Conservation (phyloP, 2,113 vertebrate genomes). For the Marmota monax region DNA sequence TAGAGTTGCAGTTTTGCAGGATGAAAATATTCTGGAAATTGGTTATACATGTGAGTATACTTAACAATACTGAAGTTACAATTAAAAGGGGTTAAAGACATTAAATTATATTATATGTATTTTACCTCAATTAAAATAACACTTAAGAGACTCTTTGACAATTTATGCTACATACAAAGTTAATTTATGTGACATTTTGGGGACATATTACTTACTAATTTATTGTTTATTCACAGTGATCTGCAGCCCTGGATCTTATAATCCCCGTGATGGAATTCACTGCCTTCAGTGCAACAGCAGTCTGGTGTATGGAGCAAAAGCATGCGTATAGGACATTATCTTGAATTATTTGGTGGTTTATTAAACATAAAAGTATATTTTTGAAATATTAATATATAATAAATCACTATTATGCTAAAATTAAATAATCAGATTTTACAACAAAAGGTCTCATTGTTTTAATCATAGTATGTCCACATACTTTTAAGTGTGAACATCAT, state of each 20-base stretch:
- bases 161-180: not conserved
- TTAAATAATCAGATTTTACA: constrained; percentile 75
- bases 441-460: constrained; percentile 60
- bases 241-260: constrained; percentile 85
- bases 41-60: not conserved
- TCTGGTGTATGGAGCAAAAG: constrained; percentile 72
- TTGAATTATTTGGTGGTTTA: not conserved
- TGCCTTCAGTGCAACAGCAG: constrained; percentile 77
- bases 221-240: constrained; percentile 71
- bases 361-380: constrained; percentile 25
- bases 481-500: not conserved
- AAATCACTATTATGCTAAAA: constrained; percentile 73
- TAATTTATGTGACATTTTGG: not conserved
- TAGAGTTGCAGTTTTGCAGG: not conserved
- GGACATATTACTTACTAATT: not conserved
- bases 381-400: constrained; percentile 57
- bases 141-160: not conserved
- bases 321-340: constrained; percentile 64
- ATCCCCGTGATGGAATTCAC: constrained; percentile 78
- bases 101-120: not conserved
- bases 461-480: not conserved
- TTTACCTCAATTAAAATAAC: not conserved
- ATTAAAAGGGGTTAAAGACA: not conserved
- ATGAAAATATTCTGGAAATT: not conserved
- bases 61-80: not conserved